phyloP scores from a whole-genome alignment of 1,140 invertebrate genomes.

The Aradophagus sp. region DNA sequence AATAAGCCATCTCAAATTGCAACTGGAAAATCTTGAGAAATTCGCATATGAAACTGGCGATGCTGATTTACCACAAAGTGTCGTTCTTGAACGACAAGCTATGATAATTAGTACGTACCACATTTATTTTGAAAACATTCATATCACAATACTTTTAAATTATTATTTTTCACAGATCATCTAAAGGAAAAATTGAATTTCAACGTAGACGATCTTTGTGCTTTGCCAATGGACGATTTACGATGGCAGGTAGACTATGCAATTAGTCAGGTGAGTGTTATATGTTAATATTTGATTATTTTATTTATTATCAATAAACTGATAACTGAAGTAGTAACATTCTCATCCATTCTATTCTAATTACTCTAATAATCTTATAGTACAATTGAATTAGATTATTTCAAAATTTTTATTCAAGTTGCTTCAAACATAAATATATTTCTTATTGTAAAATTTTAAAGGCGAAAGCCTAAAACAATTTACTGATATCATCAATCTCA shows the following conservation, averaged over 20 bases:
- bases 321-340: too few species aligned
- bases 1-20: slow-evolving; percentile 91
- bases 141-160: not conserved
- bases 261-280: slow-evolving; percentile 78
- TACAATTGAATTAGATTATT: too few species aligned
- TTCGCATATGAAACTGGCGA: slow-evolving; percentile 94
- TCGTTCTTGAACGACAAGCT: slow-evolving; percentile 90
- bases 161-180: slow-evolving; percentile 75
- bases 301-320: too few species aligned
- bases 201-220: slow-evolving; percentile 85
- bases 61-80: slow-evolving; percentile 86
- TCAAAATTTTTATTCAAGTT: too few species aligned
- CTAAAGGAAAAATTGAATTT: slow-evolving; percentile 85
- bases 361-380: too few species aligned
- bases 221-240: slow-evolving; percentile 83
- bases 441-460: too few species aligned
- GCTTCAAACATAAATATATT: too few species aligned
- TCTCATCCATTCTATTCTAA: too few species aligned
- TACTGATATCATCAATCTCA: too few species aligned
- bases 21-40: slow-evolving; percentile 94
- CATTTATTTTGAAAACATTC: not conserved
- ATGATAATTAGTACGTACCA: slow-evolving; percentile 82
- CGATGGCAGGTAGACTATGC: slow-evolving; percentile 85
- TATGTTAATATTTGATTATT: too few species aligned
- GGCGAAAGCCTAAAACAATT: too few species aligned